Evolutionary conservation across 2,888 invertebrate genomes (phyloP).

Genomic region (Erynnis tages): DNA sequence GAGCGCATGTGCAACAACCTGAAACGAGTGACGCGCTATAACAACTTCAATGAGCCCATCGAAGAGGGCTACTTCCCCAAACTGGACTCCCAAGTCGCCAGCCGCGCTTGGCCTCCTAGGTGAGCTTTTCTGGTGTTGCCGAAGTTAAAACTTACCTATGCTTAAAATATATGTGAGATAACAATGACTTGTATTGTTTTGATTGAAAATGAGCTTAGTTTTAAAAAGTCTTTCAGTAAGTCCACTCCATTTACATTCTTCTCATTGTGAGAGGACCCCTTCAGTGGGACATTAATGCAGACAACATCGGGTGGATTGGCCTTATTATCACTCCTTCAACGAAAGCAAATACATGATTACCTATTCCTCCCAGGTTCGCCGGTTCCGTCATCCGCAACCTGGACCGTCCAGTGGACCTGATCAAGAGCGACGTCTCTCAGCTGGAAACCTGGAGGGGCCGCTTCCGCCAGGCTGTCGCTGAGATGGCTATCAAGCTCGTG

Average conservation of each 20-base stretch:
- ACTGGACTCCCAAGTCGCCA: conserved; percentile 88
- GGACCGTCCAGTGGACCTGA: conserved; percentile 83
- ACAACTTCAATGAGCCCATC: conserved; percentile 86
- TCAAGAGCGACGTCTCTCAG: conserved; percentile 83
- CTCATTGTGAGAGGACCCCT: too few species aligned
- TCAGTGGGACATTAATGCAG: too few species aligned
- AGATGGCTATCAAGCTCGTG: conserved; percentile 35
- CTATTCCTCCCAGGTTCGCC: conserved; percentile 49
- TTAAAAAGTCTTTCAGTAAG: too few species aligned
- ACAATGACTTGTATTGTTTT: too few species aligned
- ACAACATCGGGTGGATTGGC: too few species aligned
- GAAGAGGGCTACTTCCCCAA: conserved; percentile 92
- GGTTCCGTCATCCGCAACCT: conserved; percentile 79
- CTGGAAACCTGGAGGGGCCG: conserved; percentile 87
- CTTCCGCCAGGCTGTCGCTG: conserved; percentile 84
- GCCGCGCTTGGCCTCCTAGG: conserved; percentile 88
- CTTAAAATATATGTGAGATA: too few species aligned
- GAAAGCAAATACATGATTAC: not conserved
- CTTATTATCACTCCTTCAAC: too few species aligned
- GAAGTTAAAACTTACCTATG: too few species aligned
- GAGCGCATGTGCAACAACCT: conserved; percentile 89
- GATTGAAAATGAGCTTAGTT: too few species aligned
- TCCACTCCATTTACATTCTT: too few species aligned
- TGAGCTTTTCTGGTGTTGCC: conserved; percentile 31
- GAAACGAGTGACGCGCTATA: conserved; percentile 82